Base-by-base conservation (phyloP, 1,140 invertebrate genomes). In the Ganaspis sp. region DNA sequence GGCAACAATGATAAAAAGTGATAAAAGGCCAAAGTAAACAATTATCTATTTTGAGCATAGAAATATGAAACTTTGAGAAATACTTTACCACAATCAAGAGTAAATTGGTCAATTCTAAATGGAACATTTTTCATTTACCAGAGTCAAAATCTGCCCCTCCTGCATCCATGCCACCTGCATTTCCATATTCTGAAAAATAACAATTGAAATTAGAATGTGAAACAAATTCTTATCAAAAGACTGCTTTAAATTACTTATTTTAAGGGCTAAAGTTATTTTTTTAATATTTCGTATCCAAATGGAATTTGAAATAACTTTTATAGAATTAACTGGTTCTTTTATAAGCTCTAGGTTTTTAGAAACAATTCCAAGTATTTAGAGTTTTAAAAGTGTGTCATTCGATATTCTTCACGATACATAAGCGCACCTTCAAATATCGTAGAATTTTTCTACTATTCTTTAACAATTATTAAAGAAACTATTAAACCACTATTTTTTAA, bases 91-190 rank as follows among this genome's bases (percentile, higher is more conserved):
- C n/a, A n/a, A n/a, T n/a, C n/a, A n/a, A n/a, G n/a, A n/a, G n/a
- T 34, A 34, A 34, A 34, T 34, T 34, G 29, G 6, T n/a, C n/a
- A n/a, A n/a, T n/a, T n/a, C n/a, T n/a, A 17, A n/a, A 49, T 5
- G 12, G 17, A 49, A 49, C 8, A 5, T 49, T 49, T 5, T 15
- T 45, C 74, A 87, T 90, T 92, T 78, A 92, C 91, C 89, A 70
- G 90, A 90, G 78, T 92, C 91, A 78, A 91, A 92, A 77, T 91
- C 90, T 42, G 90, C 85, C 70, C 90, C 90, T 73, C 87, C 87
- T 81, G 90, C 86, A 80, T 92, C 91, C 90, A 91, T 89, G 26
- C 89, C 87, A 54, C 90, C 87, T 81, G 90, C 81, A 70, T 90
- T 90, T 72, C 90, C 90, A 90, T 91, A 91, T 84, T 90, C 90